Evolutionary conservation across 2,113 vertebrate genomes (phyloP).

Genomic region (Tragelaphus buxtoni): DNA sequence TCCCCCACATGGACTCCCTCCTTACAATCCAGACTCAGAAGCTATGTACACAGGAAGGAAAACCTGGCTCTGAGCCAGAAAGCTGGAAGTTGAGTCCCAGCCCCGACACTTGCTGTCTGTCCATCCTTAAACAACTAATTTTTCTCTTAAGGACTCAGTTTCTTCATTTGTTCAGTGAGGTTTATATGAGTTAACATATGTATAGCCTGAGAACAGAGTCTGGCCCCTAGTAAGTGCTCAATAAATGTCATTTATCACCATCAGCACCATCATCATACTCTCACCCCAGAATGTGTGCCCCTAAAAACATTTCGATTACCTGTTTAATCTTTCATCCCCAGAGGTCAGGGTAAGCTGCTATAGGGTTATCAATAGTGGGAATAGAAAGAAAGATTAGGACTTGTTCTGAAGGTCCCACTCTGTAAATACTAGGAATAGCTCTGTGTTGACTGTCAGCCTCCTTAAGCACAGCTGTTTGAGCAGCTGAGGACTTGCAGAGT

Average conservation of each 20-base stretch:
- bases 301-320: neutral
- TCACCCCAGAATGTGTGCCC: neutral
- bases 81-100: neutral
- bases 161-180: neutral
- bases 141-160: neutral
- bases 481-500: conserved; percentile 35
- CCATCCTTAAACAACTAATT: neutral
- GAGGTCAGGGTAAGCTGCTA: neutral
- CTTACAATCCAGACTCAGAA: neutral
- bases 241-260: neutral
- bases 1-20: neutral
- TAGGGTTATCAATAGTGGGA: neutral
- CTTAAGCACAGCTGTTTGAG: conserved; percentile 42
- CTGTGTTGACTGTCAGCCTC: neutral
- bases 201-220: neutral
- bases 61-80: neutral
- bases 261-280: neutral
- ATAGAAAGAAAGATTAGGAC: neutral
- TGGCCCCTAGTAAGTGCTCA: neutral
- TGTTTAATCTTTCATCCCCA: neutral
- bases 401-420: neutral
- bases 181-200: neutral
- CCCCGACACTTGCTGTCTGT: neutral
- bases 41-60: neutral
- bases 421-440: neutral